A percentile compares a stretch with the other conserved stretches of the same genome.
These are phyloP conservation scores for Mus musculus DNA, from an alignment of 2,113 vertebrate genomes.

Conservation along the genomic window GRCm39 chr4:39634501-39635000, in stretches of 20 bases:
- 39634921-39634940: neutral
- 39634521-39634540: neutral
- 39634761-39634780: neutral
- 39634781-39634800: neutral
- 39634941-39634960: neutral
- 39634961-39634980: neutral
- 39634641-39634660: constrained; percentile 5
- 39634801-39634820: neutral
- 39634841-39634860: neutral
- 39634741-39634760: neutral
- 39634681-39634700: constrained; percentile 27
- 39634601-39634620: neutral
- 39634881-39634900: neutral
- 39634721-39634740: constrained; percentile 41
- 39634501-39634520: neutral
- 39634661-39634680: neutral
- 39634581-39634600: neutral
- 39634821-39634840: neutral
- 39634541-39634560: neutral
- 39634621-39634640: neutral
- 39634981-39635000: too few species aligned
- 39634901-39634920: neutral
- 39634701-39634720: constrained; percentile 26
- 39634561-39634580: constrained; percentile 40
- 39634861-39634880: neutral